Percentiles rank a stretch among this genome's conserved stretches.
Conservation (phyloP, 2,113 vertebrate genomes). For the Cryptotis parvus region DNA sequence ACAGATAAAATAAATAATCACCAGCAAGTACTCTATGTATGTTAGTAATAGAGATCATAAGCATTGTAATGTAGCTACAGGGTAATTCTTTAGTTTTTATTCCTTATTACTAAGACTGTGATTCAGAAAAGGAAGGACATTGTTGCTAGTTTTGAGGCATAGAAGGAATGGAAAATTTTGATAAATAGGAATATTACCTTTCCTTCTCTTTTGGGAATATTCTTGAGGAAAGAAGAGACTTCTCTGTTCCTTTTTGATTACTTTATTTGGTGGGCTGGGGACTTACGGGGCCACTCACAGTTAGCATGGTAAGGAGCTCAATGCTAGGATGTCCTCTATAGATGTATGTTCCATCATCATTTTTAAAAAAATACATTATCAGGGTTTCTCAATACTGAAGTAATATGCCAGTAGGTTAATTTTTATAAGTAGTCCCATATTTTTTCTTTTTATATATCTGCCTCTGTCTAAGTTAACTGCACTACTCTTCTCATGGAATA, state of each 20-base stretch:
- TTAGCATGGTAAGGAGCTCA: too few species aligned
- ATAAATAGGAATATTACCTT: neutral
- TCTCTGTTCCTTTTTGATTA: neutral
- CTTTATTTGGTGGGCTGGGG: too few species aligned
- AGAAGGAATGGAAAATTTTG: neutral
- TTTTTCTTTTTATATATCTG: neutral
- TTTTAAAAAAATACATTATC: neutral
- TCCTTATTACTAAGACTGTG: neutral
- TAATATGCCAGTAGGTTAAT: constrained; percentile 11
- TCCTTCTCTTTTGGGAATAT: neutral
- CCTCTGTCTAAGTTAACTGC: neutral
- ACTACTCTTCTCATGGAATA: neutral
- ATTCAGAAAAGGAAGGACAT: neutral
- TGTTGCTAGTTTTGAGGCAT: neutral
- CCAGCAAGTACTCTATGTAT: neutral
- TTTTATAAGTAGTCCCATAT: neutral
- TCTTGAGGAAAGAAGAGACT: neutral
- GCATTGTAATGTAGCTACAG: neutral
- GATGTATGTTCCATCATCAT: too few species aligned
- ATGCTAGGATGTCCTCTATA: too few species aligned
- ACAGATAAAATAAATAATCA: neutral
- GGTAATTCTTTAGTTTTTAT: neutral
- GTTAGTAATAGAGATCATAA: neutral
- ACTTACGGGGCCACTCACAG: too few species aligned
- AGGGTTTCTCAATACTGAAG: neutral